Conservation (phyloP, 1,140 invertebrate species). For the Meloidogyne exigua region DNA sequence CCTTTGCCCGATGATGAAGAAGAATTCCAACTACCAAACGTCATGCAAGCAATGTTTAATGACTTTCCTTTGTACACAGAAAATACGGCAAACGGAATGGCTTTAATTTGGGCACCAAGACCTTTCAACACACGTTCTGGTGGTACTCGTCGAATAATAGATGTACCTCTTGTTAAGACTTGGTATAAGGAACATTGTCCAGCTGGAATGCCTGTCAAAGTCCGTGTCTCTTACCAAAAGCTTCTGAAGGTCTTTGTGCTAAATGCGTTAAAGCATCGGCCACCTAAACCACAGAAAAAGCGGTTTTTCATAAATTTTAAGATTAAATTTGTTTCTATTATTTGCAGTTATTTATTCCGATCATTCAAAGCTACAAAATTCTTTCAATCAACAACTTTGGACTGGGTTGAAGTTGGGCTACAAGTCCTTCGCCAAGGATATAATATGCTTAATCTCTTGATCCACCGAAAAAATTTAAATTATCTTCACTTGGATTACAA, state of each 20-base stretch:
- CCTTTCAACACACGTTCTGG: slow-evolving; percentile 94
- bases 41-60: slow-evolving; percentile 84
- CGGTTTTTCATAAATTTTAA: slow-evolving; percentile 68
- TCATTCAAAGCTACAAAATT: slow-evolving; percentile 99
- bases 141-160: slow-evolving; percentile 79
- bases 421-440: slow-evolving; percentile 98
- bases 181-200: slow-evolving; percentile 96
- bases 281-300: slow-evolving; percentile 97
- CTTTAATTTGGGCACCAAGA: slow-evolving; percentile 93
- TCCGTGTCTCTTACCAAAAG: slow-evolving; percentile 97
- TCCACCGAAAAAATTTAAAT: slow-evolving; percentile 98
- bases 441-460: slow-evolving; percentile 97
- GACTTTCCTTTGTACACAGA: slow-evolving; percentile 77
- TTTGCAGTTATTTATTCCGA: slow-evolving; percentile 73
- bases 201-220: slow-evolving; percentile 96
- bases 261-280: slow-evolving; percentile 92
- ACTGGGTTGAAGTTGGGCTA: slow-evolving; percentile 98
- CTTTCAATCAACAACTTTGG: slow-evolving; percentile 97
- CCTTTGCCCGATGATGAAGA: slow-evolving; percentile 80
- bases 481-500: slow-evolving; percentile 99
- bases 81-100: slow-evolving; percentile 97
- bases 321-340: slow-evolving; percentile 12
- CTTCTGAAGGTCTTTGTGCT: slow-evolving; percentile 95
- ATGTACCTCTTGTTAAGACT: slow-evolving; percentile 91
- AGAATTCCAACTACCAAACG: slow-evolving; percentile 86